Base-by-base conservation (phyloP, 2,797 vertebrate species). In the Taenioides sp. region DNA sequence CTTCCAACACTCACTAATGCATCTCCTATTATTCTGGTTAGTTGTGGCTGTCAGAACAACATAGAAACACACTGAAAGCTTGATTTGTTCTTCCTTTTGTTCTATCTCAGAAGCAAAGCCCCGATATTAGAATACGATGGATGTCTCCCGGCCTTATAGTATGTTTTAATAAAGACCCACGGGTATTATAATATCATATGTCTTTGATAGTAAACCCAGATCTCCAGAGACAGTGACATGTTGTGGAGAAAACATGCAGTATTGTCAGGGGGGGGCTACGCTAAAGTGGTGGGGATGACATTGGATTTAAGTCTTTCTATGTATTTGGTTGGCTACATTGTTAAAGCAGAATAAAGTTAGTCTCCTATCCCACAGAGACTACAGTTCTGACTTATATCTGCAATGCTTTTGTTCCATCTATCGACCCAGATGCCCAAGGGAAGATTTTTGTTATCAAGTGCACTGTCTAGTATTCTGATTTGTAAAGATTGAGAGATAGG, bases 51-150 rank as follows among this genome's bases (percentile, higher is more conserved):
- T 75, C 72, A 78, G 71, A 84, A 84, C 79, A 82, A 43, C 76
- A 89, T 79, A 86, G 73, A 87, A 85, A 75, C 69, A 65, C 52
- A 65, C 76, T 83, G 71, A 90, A 86, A 82, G 77, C 76, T 84
- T 79, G 76, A 40, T 74, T 79, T 14, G 16, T 87, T 79, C 83
- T 78, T 66, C 71, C 65, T 72, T 50, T 67, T 71, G 18, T 54
- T 72, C 59, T 52, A 49, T 31, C 37, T 17, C 22, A 72, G 70
- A 71, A 73, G 40, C 66, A 66, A 58, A 54, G 37, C 55, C 47
- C 66, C 49, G 55, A 66, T 55, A 60, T 31, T 64, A 49, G 23
- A 25, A 65, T 16, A 49, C 49, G 31, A 74, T 67, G 28, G 54
- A 64, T 69, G 60, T 43, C 71, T 74, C 61, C 47, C 61, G 22